These are phyloP conservation scores for Xestia c-nigrum DNA, from an alignment of 2,888 invertebrate species.

Conservation along the genomic window DNA sequence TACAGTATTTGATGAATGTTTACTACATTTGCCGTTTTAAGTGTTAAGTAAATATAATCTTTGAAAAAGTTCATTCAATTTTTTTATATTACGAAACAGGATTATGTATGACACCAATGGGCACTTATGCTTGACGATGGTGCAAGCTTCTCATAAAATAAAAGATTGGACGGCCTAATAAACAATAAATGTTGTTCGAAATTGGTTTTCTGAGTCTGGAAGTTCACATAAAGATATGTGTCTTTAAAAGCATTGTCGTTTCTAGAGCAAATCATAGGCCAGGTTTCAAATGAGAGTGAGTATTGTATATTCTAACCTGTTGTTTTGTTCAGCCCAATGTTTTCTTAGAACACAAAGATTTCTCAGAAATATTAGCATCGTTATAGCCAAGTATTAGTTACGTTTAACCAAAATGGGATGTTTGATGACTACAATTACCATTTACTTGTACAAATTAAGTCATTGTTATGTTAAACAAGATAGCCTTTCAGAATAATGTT, in stretches of 20 bases:
- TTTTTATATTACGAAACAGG: neutral
- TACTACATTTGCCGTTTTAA: neutral
- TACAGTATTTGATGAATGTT: neutral
- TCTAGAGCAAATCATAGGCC: neutral
- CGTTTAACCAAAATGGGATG: constrained; percentile 39
- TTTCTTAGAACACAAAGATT: constrained; percentile 22
- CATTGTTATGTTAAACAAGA: constrained; percentile 33
- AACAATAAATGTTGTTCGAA: neutral
- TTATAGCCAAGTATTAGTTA: constrained; percentile 32
- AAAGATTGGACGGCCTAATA: neutral
- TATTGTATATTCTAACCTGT: neutral
- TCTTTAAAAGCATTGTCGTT: neutral
- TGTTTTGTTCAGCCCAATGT: constrained; percentile 27
- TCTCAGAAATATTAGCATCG: constrained; percentile 40
- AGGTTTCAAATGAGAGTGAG: neutral
- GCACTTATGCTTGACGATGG: neutral
- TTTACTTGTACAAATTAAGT: constrained; percentile 26
- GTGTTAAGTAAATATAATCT: neutral
- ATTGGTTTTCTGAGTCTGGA: too few species aligned
- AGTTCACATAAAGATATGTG: neutral
- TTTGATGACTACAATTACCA: constrained; percentile 49
- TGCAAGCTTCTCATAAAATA: neutral
- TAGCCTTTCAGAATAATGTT: constrained; percentile 11
- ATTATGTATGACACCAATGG: neutral
- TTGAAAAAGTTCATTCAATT: neutral